Evolutionary conservation across 2,888 invertebrate genomes (phyloP).

Genomic region (Mactromeris polynyma): DNA sequence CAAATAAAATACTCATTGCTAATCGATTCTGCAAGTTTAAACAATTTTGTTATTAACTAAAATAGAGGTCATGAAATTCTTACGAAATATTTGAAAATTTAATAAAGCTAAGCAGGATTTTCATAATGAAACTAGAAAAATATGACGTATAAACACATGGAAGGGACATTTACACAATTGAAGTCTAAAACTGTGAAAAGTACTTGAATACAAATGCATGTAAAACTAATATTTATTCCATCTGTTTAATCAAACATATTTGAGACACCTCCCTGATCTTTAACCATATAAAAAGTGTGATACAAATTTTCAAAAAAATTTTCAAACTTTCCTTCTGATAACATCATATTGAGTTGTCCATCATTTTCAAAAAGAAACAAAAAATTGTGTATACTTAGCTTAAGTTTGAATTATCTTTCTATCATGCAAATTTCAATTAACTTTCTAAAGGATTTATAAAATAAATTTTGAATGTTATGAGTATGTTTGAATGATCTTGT

Average conservation of each 20-base stretch:
- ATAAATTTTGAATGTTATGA: too few relatives aligned
- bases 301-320: not conserved
- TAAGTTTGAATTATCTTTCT: too few relatives aligned
- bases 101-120: not conserved
- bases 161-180: not conserved
- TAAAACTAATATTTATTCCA: too few relatives aligned
- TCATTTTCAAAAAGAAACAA: not conserved
- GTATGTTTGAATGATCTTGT: too few relatives aligned
- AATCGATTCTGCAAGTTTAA: not conserved
- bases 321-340: not conserved
- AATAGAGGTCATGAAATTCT: not conserved
- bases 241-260: not conserved
- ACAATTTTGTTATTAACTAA: not conserved
- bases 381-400: too few relatives aligned
- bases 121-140: not conserved
- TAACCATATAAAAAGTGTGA: not conserved
- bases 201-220: not conserved
- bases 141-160: not conserved
- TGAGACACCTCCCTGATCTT: not conserved
- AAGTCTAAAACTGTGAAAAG: not conserved
- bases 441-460: too few relatives aligned
- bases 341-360: not conserved
- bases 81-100: not conserved
- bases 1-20: not conserved
- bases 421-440: too few relatives aligned